A percentile compares a stretch with the other conserved stretches of the same genome.
Evolutionary conservation across 2,888 invertebrate species (phyloP).

Genomic region (Athalia circularis): DNA sequence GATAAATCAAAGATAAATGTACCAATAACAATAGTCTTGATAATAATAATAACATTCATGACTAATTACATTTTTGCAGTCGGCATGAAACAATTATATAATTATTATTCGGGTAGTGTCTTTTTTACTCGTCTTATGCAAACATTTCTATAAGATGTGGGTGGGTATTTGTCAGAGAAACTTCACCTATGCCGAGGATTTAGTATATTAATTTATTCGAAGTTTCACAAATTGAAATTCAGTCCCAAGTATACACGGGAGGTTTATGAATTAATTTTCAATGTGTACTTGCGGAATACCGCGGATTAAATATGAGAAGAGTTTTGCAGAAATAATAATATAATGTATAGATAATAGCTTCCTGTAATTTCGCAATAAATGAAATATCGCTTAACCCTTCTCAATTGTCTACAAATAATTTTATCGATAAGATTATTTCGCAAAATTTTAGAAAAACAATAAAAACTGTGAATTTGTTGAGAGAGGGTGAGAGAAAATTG

Average conservation of each 20-base stretch:
- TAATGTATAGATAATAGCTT: not conserved
- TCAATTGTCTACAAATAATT: no score
- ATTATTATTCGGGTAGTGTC: no score
- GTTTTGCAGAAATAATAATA: not conserved
- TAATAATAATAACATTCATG: no score
- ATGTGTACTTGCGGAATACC: not conserved
- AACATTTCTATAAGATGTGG: not conserved
- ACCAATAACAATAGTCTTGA: no score
- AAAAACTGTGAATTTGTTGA: constrained; percentile 9
- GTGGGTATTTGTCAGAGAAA: not conserved
- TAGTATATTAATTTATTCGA: not conserved
- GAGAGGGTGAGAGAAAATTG: constrained; percentile 20
- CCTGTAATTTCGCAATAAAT: not conserved
- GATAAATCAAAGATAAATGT: no score
- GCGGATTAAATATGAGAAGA: not conserved
- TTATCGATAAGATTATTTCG: no score
- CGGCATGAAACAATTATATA: no score
- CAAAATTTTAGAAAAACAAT: no score
- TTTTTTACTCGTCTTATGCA: not conserved
- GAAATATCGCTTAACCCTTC: no score
- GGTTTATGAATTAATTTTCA: not conserved
- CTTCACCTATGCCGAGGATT: not conserved
- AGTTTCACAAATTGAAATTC: constrained; percentile 22
- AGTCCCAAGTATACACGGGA: constrained; percentile 10
- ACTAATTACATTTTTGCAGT: no score